Evolutionary conservation across 2,113 vertebrate species (phyloP), one percentile per base, ranked within the genome.

Genomic region (Leiothrix lutea): DNA sequence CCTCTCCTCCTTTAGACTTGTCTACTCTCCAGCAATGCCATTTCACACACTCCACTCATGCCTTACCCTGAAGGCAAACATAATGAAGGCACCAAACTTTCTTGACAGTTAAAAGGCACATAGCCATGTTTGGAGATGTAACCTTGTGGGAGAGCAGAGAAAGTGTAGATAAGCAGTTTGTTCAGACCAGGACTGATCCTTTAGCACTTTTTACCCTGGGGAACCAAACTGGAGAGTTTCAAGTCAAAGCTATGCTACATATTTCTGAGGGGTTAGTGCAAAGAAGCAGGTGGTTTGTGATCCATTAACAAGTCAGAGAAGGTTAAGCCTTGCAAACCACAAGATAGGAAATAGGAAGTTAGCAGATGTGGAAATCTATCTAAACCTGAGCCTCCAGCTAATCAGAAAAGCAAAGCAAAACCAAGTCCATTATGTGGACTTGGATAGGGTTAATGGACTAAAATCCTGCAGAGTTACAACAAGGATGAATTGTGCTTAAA

Each of bases 331-430:
- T 1, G 2, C 48, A 91, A 96, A 95, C 94, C 80, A 87, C 13
- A 5, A 94, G 82, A 88, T 89, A 92, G 71, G 79, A 95, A 95
- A 90, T n/a, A 94, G 87, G 93, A 96, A 92, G 81, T 73, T 65
- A 77, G 54, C 71, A 91, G 87, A 91, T 90, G 71, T 82, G 50
- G 92, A 88, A 87, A 86, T 38, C 74, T 92, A 67, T 53, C 78
- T 93, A 90, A 96, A 92, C 50, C 64, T 2, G 1, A 92, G 80
- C 40, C 57, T 83, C 56, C 11, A 2, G 64, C 75, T 95, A 90
- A 92, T 51, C 64, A 93, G 66, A 92, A 87, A 92, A 91, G 44
- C 62, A 90, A 94, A 90, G 62, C 23, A 66, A 90, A 95, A 80
- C 64, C 6, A n/a, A n/a, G n/a, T n/a, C 35, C 67, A 57, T 48